These are phyloP conservation scores for Akabosia matsudoensis DNA, from an alignment of 1,140 invertebrate genomes.

Conservation along the genomic window DNA sequence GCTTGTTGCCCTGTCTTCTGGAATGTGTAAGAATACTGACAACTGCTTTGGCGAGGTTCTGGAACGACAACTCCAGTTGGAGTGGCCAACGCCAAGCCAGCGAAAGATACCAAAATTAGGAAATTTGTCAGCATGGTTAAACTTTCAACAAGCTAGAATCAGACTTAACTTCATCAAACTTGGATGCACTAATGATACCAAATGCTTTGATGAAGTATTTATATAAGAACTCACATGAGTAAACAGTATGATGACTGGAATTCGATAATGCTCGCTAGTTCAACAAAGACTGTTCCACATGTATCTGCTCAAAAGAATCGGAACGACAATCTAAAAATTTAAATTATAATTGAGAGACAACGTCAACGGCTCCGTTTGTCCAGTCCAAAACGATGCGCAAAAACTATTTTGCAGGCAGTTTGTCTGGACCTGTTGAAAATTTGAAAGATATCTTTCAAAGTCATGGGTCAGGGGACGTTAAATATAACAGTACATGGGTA, in stretches of 20 bases:
- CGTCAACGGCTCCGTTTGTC: too few species aligned
- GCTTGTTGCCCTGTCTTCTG: background rate
- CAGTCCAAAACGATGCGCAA: too few species aligned
- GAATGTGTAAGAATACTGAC: background rate
- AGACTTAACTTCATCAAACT: slow-evolving; percentile 2
- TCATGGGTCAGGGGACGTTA: too few species aligned
- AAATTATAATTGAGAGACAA: too few species aligned
- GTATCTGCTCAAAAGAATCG: too few species aligned
- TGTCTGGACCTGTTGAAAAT: too few species aligned
- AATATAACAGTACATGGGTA: too few species aligned
- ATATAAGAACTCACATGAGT: slow-evolving; percentile 12
- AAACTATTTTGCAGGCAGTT: too few species aligned
- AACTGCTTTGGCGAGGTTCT: slow-evolving; percentile 12
- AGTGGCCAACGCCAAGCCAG: background rate
- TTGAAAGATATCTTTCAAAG: too few species aligned
- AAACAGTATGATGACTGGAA: background rate
- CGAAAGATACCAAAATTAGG: background rate
- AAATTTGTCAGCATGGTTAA: background rate
- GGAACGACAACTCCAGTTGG: background rate
- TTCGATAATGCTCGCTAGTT: too few species aligned
- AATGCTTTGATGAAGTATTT: background rate
- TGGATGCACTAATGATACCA: background rate
- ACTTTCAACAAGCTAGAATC: slow-evolving; percentile 12
- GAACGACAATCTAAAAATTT: too few species aligned
- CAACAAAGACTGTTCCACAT: too few species aligned